Evolutionary conservation across 2,888 invertebrate genomes (phyloP), one percentile per base, ranked within the genome.

Genomic region (Rhynchonema sp.): DNA sequence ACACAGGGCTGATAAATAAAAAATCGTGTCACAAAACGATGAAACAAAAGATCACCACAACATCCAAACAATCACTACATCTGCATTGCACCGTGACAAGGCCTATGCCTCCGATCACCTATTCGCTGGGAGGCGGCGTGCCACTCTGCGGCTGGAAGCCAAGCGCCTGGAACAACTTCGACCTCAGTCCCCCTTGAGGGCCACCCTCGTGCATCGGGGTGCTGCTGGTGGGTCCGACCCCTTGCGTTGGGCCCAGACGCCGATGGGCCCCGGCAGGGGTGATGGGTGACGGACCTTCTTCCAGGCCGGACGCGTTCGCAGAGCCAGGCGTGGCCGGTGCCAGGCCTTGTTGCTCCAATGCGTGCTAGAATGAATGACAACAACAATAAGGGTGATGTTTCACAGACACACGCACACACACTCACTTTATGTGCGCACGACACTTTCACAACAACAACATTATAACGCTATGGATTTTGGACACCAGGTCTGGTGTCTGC

Each of bases 251-350:
- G 20, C n/a, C 20, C 54, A 28, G n/a, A 22, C 22, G 54, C 2
- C 2, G 54, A n/a, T 22, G 25, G 2, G 2, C 17, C n/a, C n/a
- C n/a, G 20, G 22, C 54, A 25, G 53, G 30, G 22, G 28, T n/a
- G 13, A 59, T 59, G 23, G 59, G 54, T 17, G 59, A 52, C 3
- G 59, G 59, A 1, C 17, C n/a, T 77, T 78, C 79, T 81, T 81
- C 74, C 73, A 74, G 63, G 60, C 65, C 65, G 29, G 20, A 3
- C 3, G 20, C 23, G 23, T n/a, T n/a, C 20, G 49, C 49, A 61
- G 64, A 58, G 23, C 9, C 49, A n/a, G 49, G 3, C 13, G 9
- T 17, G 49, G 20, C n/a, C n/a, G 49, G 20, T 61, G 63, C 58
- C 63, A 69, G 66, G 66, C 56, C 56, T 23, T 38, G 56, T 25